Evolutionary conservation across 2,797 vertebrate species (phyloP).

Genomic region (Pseudochaenichthys georgianus): DNA sequence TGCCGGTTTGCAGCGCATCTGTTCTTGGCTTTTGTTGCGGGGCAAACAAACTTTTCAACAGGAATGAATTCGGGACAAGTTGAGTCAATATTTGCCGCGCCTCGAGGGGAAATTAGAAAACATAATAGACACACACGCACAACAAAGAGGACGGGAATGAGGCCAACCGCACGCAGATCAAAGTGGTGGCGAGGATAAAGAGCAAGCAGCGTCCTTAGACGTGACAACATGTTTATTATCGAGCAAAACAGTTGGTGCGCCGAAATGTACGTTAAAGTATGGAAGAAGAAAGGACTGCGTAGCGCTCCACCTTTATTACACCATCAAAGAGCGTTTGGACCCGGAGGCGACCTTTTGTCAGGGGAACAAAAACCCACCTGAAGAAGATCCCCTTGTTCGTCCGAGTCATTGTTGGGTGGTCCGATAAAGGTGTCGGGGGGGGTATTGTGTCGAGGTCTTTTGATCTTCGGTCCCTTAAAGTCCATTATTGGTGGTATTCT

Average conservation of each 20-base stretch:
- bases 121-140: not conserved
- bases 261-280: not conserved
- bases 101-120: constrained; percentile 38
- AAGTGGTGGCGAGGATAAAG: constrained; percentile 4
- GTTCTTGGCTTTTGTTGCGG: constrained; percentile 13
- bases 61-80: constrained; percentile 32
- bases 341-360: constrained; percentile 45
- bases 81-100: constrained; percentile 60
- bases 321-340: constrained; percentile 51
- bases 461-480: constrained; percentile 36
- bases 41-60: constrained; percentile 58
- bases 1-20: constrained; percentile 10
- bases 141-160: constrained; percentile 20
- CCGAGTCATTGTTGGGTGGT: constrained; percentile 22
- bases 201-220: not conserved
- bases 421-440: constrained; percentile 22
- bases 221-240: constrained; percentile 6
- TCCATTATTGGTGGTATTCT: no score
- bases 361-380: constrained; percentile 38
- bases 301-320: constrained; percentile 20
- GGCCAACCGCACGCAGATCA: not conserved
- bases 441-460: constrained; percentile 16
- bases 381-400: constrained; percentile 19
- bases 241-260: not conserved
- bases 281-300: constrained; percentile 48